Conservation (phyloP, 2,113 vertebrate genomes). For the Caracal caracal region DNA sequence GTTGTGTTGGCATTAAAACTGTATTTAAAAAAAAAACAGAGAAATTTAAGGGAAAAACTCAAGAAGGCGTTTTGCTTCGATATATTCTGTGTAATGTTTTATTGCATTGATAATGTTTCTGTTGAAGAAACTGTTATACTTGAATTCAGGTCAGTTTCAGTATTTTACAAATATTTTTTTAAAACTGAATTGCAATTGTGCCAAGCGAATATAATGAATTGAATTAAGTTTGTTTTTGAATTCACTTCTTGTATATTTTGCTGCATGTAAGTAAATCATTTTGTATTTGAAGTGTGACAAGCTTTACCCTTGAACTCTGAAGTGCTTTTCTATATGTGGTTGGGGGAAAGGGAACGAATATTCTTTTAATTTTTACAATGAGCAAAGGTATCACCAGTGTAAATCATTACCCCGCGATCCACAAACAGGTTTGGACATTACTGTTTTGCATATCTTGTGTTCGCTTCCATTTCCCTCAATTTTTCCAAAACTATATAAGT, state of each 20-base stretch:
- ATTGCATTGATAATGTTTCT: slow-evolving; percentile 93
- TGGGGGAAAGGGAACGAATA: slow-evolving; percentile 81
- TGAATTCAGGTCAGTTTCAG: slow-evolving; percentile 97
- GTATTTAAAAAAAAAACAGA: slow-evolving; percentile 86
- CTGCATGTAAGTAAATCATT: slow-evolving; percentile 94
- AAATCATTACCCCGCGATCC: slow-evolving; percentile 80
- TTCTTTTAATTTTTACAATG: slow-evolving; percentile 86
- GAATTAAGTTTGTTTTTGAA: slow-evolving; percentile 89
- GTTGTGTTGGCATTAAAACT: slow-evolving; percentile 89
- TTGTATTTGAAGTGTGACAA: slow-evolving; percentile 91
- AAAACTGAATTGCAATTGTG: slow-evolving; percentile 90
- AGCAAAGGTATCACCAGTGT: slow-evolving; percentile 84
- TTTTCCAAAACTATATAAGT: slow-evolving; percentile 71
- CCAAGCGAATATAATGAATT: slow-evolving; percentile 88
- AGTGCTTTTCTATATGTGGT: slow-evolving; percentile 87
- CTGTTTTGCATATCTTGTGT: slow-evolving; percentile 98
- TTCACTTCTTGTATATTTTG: slow-evolving; percentile 91
- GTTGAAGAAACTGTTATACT: slow-evolving; percentile 96
- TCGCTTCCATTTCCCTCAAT: slow-evolving; percentile 81
- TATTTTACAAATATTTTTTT: slow-evolving; percentile 94
- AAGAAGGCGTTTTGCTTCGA: slow-evolving; percentile 86
- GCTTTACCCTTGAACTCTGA: slow-evolving; percentile 90
- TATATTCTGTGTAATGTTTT: slow-evolving; percentile 91
- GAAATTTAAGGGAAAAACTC: slow-evolving; percentile 77
- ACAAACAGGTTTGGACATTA: slow-evolving; percentile 82